Percentiles rank a stretch among this genome's conserved stretches.
phyloP scores from a whole-genome alignment of 2,888 invertebrate species.

The Drosophila paramelanica region DNA sequence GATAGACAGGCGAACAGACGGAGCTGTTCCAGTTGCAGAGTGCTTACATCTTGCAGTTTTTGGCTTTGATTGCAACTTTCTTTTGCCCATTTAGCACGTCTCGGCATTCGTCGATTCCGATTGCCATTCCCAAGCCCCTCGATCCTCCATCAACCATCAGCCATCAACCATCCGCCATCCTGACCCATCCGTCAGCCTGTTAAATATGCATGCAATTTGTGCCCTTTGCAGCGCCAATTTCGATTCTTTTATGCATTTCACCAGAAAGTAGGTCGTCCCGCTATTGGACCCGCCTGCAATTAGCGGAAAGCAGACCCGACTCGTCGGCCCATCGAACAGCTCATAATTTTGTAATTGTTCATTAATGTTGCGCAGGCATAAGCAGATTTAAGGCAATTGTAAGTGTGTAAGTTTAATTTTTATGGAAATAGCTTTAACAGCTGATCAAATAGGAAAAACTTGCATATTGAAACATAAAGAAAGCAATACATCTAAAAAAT shows the following conservation, averaged over 20 bases:
- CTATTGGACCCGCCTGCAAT: slow-evolving; percentile 1
- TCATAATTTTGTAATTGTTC: slow-evolving; percentile 37
- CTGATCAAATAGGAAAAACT: background rate
- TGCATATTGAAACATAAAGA: too few relatives aligned
- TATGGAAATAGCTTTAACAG: background rate
- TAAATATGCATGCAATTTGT: slow-evolving; percentile 58
- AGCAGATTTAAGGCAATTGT: background rate
- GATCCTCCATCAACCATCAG: background rate
- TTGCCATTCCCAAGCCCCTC: slow-evolving; percentile 9
- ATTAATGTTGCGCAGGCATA: slow-evolving; percentile 29
- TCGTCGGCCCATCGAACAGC: background rate
- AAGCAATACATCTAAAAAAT: too few relatives aligned
- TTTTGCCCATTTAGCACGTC: slow-evolving; percentile 70
- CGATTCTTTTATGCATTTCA: slow-evolving; percentile 6
- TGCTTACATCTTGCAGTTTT: slow-evolving; percentile 66
- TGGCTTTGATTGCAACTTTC: slow-evolving; percentile 71
- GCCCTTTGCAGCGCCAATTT: slow-evolving; percentile 32
- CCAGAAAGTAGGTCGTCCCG: slow-evolving; percentile 35
- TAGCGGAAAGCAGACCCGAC: background rate
- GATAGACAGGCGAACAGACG: slow-evolving; percentile 62
- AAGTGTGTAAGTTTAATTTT: background rate
- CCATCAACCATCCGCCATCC: background rate
- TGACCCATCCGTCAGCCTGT: slow-evolving; percentile 23
- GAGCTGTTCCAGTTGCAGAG: slow-evolving; percentile 17
- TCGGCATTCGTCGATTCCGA: slow-evolving; percentile 49